Percentiles rank a stretch among this genome's conserved stretches.
Evolutionary conservation across 2,113 vertebrate genomes (phyloP).

Genomic region (Phocoena phocoena): DNA sequence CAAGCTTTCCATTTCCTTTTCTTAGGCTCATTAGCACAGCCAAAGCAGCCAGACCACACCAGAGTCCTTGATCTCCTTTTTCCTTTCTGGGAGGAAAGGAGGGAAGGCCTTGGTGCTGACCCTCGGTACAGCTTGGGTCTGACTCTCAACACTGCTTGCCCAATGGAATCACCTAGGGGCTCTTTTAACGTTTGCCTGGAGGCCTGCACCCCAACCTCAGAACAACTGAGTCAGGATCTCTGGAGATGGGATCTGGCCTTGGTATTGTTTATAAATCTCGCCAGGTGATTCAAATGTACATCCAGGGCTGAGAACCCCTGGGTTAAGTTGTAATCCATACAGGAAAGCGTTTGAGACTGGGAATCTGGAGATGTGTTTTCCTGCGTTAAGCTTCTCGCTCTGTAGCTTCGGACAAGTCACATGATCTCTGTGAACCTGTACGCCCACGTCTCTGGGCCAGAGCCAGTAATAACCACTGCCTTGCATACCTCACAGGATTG

Average conservation of each 20-base stretch:
- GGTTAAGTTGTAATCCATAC: background rate
- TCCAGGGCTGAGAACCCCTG: background rate
- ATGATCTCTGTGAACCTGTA: constrained; percentile 4
- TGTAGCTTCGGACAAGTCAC: background rate
- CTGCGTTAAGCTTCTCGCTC: background rate
- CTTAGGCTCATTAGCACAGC: background rate
- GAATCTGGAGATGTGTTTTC: background rate
- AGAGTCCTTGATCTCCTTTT: background rate
- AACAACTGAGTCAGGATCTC: background rate
- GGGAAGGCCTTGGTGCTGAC: background rate
- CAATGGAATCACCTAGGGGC: background rate
- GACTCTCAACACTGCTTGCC: background rate
- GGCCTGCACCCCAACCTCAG: background rate
- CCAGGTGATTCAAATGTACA: background rate
- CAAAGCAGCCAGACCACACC: background rate
- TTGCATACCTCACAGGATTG: constrained; percentile 59
- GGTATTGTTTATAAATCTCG: background rate
- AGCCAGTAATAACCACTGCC: constrained; percentile 36
- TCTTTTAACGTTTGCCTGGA: background rate
- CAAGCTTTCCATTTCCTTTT: background rate
- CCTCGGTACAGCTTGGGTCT: background rate
- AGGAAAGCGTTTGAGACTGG: background rate
- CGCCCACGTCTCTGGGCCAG: background rate
- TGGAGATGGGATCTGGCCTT: background rate
- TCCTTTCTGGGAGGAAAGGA: background rate